Base-by-base conservation (phyloP, 2,888 invertebrate genomes). In the Limnephilus auricula region DNA sequence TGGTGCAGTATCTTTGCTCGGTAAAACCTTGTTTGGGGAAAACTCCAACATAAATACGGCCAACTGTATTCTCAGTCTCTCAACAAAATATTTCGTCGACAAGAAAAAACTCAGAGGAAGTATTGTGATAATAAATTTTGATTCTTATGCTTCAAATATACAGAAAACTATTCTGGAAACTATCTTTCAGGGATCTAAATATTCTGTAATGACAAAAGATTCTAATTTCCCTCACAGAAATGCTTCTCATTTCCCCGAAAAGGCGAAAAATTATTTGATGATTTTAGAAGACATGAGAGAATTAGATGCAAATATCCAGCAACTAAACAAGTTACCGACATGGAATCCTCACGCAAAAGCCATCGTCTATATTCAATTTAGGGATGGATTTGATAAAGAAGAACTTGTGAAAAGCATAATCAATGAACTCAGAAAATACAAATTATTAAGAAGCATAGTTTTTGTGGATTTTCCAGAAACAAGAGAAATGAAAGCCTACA, bases 261-360 rank as follows among this genome's bases (percentile, higher is more conserved):
- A 95, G 94, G 96, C 96, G 91, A 96, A 96, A 94, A 96, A 96
- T 94, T 96, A 96, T 94, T 95, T 96, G 95, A 94, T 96, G 94
- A 95, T 96, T 94, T 94, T 96, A 93, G 95, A 96, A 94, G 95
- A 95, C 92, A 95, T 95, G 94, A 94, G 94, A 84, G 96, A 96
- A 93, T 94, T 96, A 82, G 94, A 94, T 93, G 94, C 95, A 93
- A 95, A 96, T 94, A 95, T 96, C 94, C 93, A 95, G 92, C 95
- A 95, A 94, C 94, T 96, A 93, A 95, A 95, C 93, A 95, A 95
- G 94, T 94, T 96, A 91, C 96, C 96, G 15, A 95, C 95, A 93
- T 96, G 96, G 96, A 96, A 96, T 94, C 96, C 96, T 92, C 94
- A 95, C 92, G 96, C 96, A 25, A 96, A 96, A 93, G 91, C 92